Percentiles rank a stretch among this genome's conserved stretches.
Evolutionary conservation across 2,888 invertebrate genomes (phyloP).

Genomic region (Exocentrus adspersus): DNA sequence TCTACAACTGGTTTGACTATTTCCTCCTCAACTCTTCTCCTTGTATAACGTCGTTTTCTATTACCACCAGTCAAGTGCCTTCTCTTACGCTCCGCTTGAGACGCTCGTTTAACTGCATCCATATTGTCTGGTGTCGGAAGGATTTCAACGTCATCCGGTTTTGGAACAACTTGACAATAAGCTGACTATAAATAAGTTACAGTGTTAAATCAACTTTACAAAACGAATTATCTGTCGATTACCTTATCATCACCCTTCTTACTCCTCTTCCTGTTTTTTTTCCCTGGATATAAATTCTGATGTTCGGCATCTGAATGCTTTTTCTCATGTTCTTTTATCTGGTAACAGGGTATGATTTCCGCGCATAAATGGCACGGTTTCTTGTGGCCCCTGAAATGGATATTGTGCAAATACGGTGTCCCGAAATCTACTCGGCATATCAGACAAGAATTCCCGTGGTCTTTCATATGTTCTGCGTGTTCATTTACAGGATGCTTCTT

Average conservation of each 20-base stretch:
- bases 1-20: neutral
- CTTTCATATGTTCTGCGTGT: slow-evolving; percentile 43
- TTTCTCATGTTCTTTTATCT: slow-evolving; percentile 25
- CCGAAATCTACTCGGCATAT: slow-evolving; percentile 36
- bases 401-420: slow-evolving; percentile 44
- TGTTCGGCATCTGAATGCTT: slow-evolving; percentile 9
- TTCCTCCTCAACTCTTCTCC: neutral
- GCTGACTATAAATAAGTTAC: no score
- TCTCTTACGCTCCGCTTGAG: no score
- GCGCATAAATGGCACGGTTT: slow-evolving; percentile 32
- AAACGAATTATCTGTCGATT: neutral
- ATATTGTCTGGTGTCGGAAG: no score
- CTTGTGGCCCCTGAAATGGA: slow-evolving; percentile 39
- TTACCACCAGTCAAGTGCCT: no score
- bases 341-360: slow-evolving; percentile 25
- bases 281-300: neutral
- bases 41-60: neutral
- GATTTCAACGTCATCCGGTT: no score
- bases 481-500: slow-evolving; percentile 21
- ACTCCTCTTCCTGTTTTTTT: neutral
- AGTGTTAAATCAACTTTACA: no score
- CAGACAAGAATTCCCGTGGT: slow-evolving; percentile 34
- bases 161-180: no score
- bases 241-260: neutral
- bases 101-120: no score